Percentiles rank a stretch among this genome's conserved stretches.
These are phyloP conservation scores for Cariama cristata DNA, from an alignment of 2,113 vertebrate species.

Conservation along the genomic window DNA sequence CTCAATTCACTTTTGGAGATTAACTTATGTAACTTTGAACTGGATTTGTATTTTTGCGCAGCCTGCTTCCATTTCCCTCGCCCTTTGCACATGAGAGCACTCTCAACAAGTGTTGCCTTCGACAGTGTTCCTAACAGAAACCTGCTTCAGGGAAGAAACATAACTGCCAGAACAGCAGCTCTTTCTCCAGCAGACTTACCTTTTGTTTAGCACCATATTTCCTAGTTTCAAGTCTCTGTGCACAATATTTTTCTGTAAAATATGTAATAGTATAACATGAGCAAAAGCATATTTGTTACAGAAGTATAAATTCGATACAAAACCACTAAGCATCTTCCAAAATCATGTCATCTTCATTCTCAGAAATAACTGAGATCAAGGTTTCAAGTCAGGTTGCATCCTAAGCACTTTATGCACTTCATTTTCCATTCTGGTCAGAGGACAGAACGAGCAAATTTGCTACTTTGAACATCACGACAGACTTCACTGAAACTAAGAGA, in stretches of 20 bases:
- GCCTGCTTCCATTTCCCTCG: background rate
- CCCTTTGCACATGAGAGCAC: background rate
- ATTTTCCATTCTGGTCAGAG: background rate
- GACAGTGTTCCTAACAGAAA: background rate
- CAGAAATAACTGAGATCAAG: background rate
- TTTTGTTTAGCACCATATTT: conserved; percentile 99
- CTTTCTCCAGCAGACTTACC: conserved; percentile 77
- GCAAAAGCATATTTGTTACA: background rate
- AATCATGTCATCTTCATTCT: background rate
- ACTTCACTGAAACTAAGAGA: background rate
- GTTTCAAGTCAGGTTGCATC: background rate
- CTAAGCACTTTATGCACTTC: background rate
- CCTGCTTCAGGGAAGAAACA: background rate
- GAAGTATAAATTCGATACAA: background rate
- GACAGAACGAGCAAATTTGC: background rate
- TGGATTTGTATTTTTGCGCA: background rate
- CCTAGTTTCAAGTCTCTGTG: conserved; percentile 99
- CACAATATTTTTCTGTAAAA: conserved; percentile 96
- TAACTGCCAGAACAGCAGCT: background rate
- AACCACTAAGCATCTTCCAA: background rate
- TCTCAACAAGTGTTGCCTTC: background rate
- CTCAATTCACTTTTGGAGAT: background rate
- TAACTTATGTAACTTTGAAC: background rate
- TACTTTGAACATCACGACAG: background rate
- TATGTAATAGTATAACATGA: background rate